phyloP scores from a whole-genome alignment of 2,888 invertebrate genomes.

The Pardosa pseudoannulata region DNA sequence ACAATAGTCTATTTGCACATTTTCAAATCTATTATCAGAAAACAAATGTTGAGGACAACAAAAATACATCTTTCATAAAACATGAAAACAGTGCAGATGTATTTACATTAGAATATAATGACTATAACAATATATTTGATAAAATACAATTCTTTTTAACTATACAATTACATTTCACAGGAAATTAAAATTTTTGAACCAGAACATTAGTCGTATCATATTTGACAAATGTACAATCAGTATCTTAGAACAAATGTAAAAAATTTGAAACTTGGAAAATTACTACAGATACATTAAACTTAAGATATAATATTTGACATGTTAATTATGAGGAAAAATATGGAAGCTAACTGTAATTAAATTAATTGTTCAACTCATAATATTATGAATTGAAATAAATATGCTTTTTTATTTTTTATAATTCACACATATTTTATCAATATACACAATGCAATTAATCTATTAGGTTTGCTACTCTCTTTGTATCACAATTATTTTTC shows the following conservation, averaged over 20 bases:
- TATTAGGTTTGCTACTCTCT: no score
- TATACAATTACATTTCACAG: slow-evolving; percentile 49
- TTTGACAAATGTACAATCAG: slow-evolving; percentile 54
- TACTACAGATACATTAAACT: no score
- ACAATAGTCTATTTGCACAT: background rate
- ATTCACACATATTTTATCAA: no score
- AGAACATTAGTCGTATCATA: slow-evolving; percentile 15
- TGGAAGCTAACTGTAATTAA: no score
- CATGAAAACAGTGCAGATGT: slow-evolving; percentile 60
- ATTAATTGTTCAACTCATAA: no score
- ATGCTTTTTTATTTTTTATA: no score
- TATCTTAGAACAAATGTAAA: background rate
- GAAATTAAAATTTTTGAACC: background rate
- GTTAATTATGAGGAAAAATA: no score
- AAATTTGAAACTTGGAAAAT: no score
- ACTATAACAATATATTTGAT: slow-evolving; percentile 68
- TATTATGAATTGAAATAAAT: no score
- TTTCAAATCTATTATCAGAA: background rate
- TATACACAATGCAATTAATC: no score
- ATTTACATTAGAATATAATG: slow-evolving; percentile 63
- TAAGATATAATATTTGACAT: no score
- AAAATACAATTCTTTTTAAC: slow-evolving; percentile 66
- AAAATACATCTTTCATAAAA: slow-evolving; percentile 68
- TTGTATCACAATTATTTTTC: no score
- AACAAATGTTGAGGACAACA: slow-evolving; percentile 53